Conservation (phyloP, 2,888 invertebrate species). For the Halictus ligatus region DNA sequence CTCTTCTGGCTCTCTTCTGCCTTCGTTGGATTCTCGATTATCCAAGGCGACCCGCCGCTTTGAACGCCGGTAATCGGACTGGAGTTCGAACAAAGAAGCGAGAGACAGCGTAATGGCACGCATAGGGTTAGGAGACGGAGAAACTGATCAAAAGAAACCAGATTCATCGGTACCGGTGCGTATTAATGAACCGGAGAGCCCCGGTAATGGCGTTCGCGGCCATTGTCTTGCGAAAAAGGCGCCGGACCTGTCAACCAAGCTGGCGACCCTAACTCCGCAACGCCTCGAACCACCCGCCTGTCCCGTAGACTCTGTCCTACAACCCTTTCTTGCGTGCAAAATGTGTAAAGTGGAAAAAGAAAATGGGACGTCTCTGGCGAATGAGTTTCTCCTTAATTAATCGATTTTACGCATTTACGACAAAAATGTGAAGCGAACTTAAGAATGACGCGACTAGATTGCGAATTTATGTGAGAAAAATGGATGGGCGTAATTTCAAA, state of each 20-base stretch:
- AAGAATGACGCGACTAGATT: too few species aligned
- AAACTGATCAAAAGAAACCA: constrained; percentile 73
- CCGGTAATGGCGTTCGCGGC: constrained; percentile 33
- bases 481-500: too few species aligned
- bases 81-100: constrained; percentile 57
- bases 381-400: too few species aligned
- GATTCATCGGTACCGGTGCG: constrained; percentile 62
- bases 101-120: constrained; percentile 52
- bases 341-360: neutral
- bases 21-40: constrained; percentile 65
- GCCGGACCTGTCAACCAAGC: constrained; percentile 14
- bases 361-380: neutral
- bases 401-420: too few species aligned
- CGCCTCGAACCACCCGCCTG: neutral
- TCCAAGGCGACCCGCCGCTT: constrained; percentile 62
- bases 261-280: neutral
- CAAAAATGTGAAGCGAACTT: too few species aligned
- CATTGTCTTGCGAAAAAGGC: constrained; percentile 56
- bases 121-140: constrained; percentile 31
- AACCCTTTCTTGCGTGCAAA: neutral
- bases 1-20: neutral
- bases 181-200: constrained; percentile 65
- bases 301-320: neutral
- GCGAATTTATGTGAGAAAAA: too few species aligned
- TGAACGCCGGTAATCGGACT: constrained; percentile 67